phyloP scores from a whole-genome alignment of 2,888 invertebrate species.

The Ametastegia equiseti region DNA sequence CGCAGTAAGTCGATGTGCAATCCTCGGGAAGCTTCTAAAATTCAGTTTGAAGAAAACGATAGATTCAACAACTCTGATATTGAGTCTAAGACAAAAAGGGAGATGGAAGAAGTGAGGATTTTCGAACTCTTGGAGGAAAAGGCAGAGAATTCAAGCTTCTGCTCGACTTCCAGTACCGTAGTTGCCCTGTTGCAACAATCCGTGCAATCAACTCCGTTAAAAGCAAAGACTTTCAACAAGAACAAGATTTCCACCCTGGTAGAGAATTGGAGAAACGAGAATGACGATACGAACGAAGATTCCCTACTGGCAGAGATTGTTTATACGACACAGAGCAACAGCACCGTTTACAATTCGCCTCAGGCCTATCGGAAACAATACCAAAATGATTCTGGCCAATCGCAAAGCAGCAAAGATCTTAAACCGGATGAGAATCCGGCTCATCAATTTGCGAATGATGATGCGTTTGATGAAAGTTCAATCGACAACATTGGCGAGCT shows the following conservation, averaged over 20 bases:
- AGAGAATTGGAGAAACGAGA: constrained; percentile 12
- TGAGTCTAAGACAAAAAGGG: constrained; percentile 74
- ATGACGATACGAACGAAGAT: constrained; percentile 30
- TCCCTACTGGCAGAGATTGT: constrained; percentile 45
- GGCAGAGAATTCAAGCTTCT: constrained; percentile 85
- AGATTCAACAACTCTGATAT: constrained; percentile 66
- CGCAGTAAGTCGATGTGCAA: constrained; percentile 58
- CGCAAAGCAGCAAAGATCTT: background rate
- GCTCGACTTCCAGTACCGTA: constrained; percentile 83
- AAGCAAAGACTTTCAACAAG: constrained; percentile 53
- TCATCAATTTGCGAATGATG: background rate
- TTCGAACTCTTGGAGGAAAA: constrained; percentile 89
- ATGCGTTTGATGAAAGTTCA: constrained; percentile 6
- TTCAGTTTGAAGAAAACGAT: constrained; percentile 49
- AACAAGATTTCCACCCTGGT: constrained; percentile 10
- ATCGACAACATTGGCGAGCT: constrained; percentile 39
- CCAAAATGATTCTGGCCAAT: background rate
- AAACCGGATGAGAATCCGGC: background rate
- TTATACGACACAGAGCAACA: constrained; percentile 53
- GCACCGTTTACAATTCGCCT: constrained; percentile 46
- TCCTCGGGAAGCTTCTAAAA: constrained; percentile 27
- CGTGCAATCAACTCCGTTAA: constrained; percentile 70
- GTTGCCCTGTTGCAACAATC: constrained; percentile 77
- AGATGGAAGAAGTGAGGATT: constrained; percentile 83
- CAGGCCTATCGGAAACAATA: background rate